Percentiles rank a stretch among this genome's conserved stretches.
Evolutionary conservation across 2,888 invertebrate species (phyloP).

Genomic region (Doris montereyensis): DNA sequence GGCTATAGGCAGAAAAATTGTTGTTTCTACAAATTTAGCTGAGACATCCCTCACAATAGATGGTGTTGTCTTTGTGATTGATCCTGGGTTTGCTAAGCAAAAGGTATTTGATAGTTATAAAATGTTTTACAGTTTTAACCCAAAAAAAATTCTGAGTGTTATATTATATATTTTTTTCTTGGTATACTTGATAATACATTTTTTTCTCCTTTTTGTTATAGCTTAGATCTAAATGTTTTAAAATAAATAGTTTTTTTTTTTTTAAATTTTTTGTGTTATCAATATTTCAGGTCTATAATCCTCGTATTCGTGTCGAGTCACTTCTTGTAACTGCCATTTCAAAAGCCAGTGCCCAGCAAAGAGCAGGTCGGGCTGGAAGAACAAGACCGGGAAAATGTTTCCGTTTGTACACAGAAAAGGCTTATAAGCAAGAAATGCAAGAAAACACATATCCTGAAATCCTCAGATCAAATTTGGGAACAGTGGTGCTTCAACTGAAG

Average conservation of each 20-base stretch:
- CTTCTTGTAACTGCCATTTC: conserved; percentile 98
- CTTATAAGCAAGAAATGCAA: conserved; percentile 97
- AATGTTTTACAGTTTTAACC: too few relatives aligned
- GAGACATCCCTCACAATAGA: conserved; percentile 99
- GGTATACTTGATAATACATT: not conserved
- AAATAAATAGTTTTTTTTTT: too few relatives aligned
- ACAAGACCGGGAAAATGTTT: conserved; percentile 99
- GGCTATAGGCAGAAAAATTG: conserved; percentile 91
- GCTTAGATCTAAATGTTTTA: too few relatives aligned
- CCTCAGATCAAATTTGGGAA: conserved; percentile 91
- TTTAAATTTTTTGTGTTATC: not conserved
- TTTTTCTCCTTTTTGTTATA: too few relatives aligned
- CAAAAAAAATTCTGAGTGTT: too few relatives aligned
- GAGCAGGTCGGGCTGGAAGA: conserved; percentile 97
- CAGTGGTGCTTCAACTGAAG: conserved; percentile 97
- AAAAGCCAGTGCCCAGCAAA: conserved; percentile 98
- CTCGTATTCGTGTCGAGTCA: conserved; percentile 93
- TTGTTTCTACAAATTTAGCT: conserved; percentile 99
- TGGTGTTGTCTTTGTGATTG: conserved; percentile 99
- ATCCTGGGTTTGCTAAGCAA: conserved; percentile 99
- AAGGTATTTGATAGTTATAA: conserved; percentile 79
- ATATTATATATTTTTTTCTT: not conserved
- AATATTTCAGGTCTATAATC: conserved; percentile 85
- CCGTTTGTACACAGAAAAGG: conserved; percentile 82
- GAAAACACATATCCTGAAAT: conserved; percentile 99